Evolutionary conservation across 2,113 vertebrate genomes (phyloP), one percentile per base, ranked within the genome.

Genomic region (Ochotona princeps): DNA sequence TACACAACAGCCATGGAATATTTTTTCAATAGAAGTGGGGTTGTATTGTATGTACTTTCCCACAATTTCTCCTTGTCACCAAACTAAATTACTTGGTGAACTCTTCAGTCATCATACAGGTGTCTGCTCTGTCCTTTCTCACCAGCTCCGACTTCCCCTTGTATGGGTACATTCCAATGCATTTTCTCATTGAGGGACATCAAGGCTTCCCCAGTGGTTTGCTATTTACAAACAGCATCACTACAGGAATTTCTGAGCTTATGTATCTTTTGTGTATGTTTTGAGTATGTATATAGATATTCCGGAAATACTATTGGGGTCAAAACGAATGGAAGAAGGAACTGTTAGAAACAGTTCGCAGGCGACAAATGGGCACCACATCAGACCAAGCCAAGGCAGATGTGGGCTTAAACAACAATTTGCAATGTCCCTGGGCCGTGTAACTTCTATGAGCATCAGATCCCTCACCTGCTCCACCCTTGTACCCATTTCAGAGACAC

Each of bases 21-120:
- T 75, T 61, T 61, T 79, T 23, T 23, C 57, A 25, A 63, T 12
- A 17, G 2, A 32, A 65, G 38, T 79, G 38, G 5, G 2, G 26
- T 72, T 32, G 8, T 47, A 44, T 28, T 86, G 30, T 44, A 54
- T 60, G 25, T 35, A 57, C 80, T 66, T 90, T 92, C 60, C 87
- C 65, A 65, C 54, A 67, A 30, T 7, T 21, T 86, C 86, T 82
- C 28, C 65, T 83, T 80, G 14, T 66, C n/a, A 65, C 38, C 90
- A 49, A 73, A 57, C 17, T 25, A 73, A 80, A 1, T 0, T 28
- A 49, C 26, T 79, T 54, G 35, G 49, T 80, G 25, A 79, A 49
- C 25, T 90, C 15, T 76, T 76, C 54, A 8, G 10, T 70, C 26
- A 54, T 8, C 18, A 57, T 26, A 20, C 47, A 54, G 4, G 44